These are phyloP conservation scores for Leucoraja ocellata DNA, from an alignment of 2,797 vertebrate genomes.

Conservation along the genomic window DNA sequence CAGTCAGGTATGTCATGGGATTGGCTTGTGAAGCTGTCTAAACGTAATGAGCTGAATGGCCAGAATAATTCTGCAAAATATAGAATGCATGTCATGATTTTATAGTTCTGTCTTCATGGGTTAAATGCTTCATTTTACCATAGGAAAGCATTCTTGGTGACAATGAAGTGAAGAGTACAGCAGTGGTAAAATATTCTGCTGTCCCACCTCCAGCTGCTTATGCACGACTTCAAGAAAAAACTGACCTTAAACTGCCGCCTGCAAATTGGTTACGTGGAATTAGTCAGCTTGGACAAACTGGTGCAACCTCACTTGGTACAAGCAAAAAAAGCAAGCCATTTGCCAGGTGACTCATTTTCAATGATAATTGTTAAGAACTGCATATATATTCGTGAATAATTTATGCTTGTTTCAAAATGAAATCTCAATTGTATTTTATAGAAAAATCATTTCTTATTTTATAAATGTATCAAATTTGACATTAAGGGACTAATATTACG, in stretches of 20 bases:
- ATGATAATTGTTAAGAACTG: background rate
- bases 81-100: background rate
- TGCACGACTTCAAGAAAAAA: conserved; percentile 87
- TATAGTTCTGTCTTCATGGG: background rate
- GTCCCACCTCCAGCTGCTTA: conserved; percentile 86
- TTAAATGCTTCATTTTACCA: conserved; percentile 8
- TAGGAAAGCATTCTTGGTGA: conserved; percentile 52
- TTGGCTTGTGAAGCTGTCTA: no score
- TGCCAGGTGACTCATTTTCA: conserved; percentile 67
- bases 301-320: conserved; percentile 80
- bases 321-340: conserved; percentile 90
- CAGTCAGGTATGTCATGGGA: no score
- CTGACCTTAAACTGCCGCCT: conserved; percentile 89
- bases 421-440: conserved; percentile 7
- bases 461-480: background rate
- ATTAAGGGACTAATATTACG: background rate
- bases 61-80: no score
- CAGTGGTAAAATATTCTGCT: conserved; percentile 90
- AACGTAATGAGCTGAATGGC: no score
- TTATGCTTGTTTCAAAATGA: background rate
- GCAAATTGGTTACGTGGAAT: conserved; percentile 93
- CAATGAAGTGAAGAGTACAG: conserved; percentile 84
- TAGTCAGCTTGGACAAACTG: conserved; percentile 80
- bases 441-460: conserved; percentile 39
- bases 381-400: background rate